Percentiles rank a stretch among this genome's conserved stretches.
These are phyloP conservation scores for Urosaurus nigricauda DNA, from an alignment of 2,797 vertebrate species.

Conservation along the genomic window DNA sequence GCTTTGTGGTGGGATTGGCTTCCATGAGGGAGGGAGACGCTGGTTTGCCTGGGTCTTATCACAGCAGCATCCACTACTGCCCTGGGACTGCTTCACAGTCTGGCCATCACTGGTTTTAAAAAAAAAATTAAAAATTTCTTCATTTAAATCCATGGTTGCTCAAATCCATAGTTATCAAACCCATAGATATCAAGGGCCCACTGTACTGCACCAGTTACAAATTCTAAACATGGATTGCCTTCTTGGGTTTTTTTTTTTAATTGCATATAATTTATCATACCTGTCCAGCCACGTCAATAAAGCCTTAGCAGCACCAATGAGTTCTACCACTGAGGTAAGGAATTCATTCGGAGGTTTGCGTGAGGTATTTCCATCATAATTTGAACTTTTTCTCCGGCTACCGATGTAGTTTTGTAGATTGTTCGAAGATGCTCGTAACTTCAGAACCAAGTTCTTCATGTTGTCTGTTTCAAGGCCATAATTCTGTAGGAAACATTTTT, in stretches of 20 bases:
- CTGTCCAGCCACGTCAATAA: constrained; percentile 93
- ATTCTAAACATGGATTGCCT: constrained; percentile 9
- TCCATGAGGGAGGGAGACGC: too few relatives aligned
- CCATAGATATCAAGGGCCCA: too few relatives aligned
- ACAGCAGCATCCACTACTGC: too few relatives aligned
- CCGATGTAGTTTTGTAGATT: constrained; percentile 88
- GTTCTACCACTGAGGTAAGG: constrained; percentile 93
- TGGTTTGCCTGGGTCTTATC: too few relatives aligned
- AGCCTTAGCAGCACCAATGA: constrained; percentile 92
- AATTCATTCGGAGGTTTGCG: constrained; percentile 92
- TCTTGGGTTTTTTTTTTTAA: background rate
- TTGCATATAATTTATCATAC: constrained; percentile 70
- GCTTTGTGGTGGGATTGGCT: too few relatives aligned
- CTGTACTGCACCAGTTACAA: background rate
- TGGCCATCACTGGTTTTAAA: too few relatives aligned
- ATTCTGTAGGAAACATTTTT: constrained; percentile 82
- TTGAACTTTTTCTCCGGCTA: constrained; percentile 85
- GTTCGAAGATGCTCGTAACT: constrained; percentile 85
- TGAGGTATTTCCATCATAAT: constrained; percentile 83
- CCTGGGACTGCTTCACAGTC: too few relatives aligned
- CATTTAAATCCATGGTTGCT: too few relatives aligned
- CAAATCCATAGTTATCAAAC: too few relatives aligned
- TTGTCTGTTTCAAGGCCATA: constrained; percentile 92
- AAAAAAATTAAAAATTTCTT: too few relatives aligned
- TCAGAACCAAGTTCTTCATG: constrained; percentile 90